Evolutionary conservation across 2,113 vertebrate genomes (phyloP).

Genomic region (Gymnocephalus cernua): DNA sequence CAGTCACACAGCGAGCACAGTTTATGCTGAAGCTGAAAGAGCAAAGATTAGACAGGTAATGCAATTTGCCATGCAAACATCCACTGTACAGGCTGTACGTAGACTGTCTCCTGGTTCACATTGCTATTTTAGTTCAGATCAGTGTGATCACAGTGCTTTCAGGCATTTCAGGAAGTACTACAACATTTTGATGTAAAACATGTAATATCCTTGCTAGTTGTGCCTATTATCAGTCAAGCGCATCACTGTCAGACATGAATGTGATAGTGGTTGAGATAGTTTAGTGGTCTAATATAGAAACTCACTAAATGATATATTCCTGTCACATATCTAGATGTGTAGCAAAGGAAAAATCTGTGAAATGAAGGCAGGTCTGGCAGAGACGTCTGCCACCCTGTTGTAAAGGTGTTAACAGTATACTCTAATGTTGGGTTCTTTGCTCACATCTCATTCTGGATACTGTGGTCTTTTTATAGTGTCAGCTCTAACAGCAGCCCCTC

Average conservation of each 20-base stretch:
- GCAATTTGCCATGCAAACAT: conserved; percentile 31
- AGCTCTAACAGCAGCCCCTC: conserved; percentile 44
- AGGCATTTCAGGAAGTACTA: neutral
- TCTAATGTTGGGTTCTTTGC: conserved; percentile 33
- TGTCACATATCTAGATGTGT: neutral
- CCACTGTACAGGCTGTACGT: neutral
- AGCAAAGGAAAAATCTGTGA: conserved; percentile 11
- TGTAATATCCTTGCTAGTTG: neutral
- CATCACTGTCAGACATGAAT: conserved; percentile 14
- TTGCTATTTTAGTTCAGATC: neutral
- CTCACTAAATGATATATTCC: neutral
- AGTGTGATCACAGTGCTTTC: neutral
- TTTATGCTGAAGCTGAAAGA: conserved; percentile 19
- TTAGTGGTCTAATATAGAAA: conserved; percentile 6
- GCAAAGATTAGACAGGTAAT: conserved; percentile 19
- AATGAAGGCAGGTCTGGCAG: conserved; percentile 29
- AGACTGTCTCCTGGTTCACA: neutral
- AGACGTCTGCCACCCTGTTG: conserved; percentile 14
- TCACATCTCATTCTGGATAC: conserved; percentile 38
- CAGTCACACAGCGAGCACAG: conserved; percentile 10
- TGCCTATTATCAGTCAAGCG: neutral
- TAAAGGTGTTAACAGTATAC: conserved; percentile 35
- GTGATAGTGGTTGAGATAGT: neutral
- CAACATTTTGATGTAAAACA: neutral
- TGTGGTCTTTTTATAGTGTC: conserved; percentile 66